Conservation (phyloP, 2,113 vertebrate species). For the mouse (Mus musculus) region GRCm39 chr12:54114501-54115000, state of each 20-base stretch:
- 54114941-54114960: conserved; percentile 92
- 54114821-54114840: conserved; percentile 92
- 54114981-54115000: conserved; percentile 91
- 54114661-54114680: conserved; percentile 98
- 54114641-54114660: conserved; percentile 97
- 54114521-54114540: conserved; percentile 97
- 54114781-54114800: conserved; percentile 92
- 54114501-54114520: conserved; percentile 68
- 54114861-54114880: conserved; percentile 88
- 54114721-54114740: conserved; percentile 89
- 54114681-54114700: conserved; percentile 96
- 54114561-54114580: conserved; percentile 95
- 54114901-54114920: conserved; percentile 98
- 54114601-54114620: conserved; percentile 93
- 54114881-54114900: conserved; percentile 95
- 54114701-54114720: conserved; percentile 92
- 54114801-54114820: conserved; percentile 91
- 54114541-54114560: conserved; percentile 95
- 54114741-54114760: conserved; percentile 96
- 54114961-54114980: conserved; percentile 91
- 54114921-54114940: conserved; percentile 90
- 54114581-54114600: conserved; percentile 93
- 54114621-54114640: conserved; percentile 95
- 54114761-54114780: conserved; percentile 97
- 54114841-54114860: conserved; percentile 90